phyloP scores from a whole-genome alignment of 2,888 invertebrate species.

The Alloplasta piceator region DNA sequence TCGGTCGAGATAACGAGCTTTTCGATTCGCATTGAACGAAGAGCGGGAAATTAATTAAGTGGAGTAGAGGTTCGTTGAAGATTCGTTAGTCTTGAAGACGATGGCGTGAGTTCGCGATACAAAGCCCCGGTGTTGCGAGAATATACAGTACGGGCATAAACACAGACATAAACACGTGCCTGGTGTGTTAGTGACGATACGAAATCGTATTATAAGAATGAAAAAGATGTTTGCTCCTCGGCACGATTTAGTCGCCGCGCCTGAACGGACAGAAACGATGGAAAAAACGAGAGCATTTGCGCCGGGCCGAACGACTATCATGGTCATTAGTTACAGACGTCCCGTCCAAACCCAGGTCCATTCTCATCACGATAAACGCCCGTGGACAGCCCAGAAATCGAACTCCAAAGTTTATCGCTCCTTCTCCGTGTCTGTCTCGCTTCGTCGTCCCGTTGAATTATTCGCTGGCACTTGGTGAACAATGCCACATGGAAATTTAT shows the following conservation, averaged over 20 bases:
- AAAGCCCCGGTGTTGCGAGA: conserved; percentile 34
- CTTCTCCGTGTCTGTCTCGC: conserved; percentile 53
- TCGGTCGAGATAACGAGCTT: conserved; percentile 75
- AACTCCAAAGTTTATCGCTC: conserved; percentile 52
- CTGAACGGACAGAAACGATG: conserved; percentile 26
- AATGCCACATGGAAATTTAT: no score
- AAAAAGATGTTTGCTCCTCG: conserved; percentile 50
- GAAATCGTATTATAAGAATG: conserved; percentile 42
- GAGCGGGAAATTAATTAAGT: conserved; percentile 80
- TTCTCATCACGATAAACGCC: conserved; percentile 77
- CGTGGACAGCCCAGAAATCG: conserved; percentile 67
- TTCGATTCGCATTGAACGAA: conserved; percentile 75
- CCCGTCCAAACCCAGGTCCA: conserved; percentile 78
- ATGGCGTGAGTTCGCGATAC: conserved; percentile 66
- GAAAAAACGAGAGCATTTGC: conserved; percentile 69
- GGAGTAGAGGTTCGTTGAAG: conserved; percentile 75
- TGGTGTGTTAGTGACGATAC: conserved; percentile 46
- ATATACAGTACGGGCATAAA: conserved; percentile 54
- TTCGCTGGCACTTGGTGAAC: conserved; percentile 1
- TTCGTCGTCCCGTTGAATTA: conserved; percentile 35
- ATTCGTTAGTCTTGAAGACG: conserved; percentile 76
- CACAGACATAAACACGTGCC: conserved; percentile 52
- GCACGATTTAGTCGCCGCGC: conserved; percentile 28
- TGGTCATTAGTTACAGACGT: conserved; percentile 83
- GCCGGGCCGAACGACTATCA: conserved; percentile 75